Percentiles rank a stretch among this genome's conserved stretches.
Conservation (phyloP, 1,140 invertebrate genomes). For the Lordiphosa collinella region DNA sequence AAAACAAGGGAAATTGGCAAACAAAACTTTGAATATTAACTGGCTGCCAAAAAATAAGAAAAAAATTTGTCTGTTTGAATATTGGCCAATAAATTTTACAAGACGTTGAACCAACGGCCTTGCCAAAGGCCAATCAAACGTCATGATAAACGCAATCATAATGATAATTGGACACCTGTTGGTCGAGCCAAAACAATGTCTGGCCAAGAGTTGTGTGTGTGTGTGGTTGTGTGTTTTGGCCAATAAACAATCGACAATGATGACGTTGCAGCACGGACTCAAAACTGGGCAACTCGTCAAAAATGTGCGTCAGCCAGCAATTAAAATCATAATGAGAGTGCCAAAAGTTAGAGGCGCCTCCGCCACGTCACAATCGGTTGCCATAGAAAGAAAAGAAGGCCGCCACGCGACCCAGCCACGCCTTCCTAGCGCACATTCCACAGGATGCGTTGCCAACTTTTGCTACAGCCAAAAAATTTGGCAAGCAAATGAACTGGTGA, state of each 20-base stretch:
- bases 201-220: conserved; percentile 35
- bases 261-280: conserved; percentile 44
- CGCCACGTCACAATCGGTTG: conserved; percentile 29
- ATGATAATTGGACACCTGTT: conserved; percentile 68
- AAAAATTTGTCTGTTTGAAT: conserved; percentile 50
- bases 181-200: conserved; percentile 13
- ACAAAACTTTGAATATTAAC: conserved; percentile 67
- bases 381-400: conserved; percentile 17
- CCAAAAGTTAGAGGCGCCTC: conserved; percentile 60
- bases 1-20: conserved; percentile 63
- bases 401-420: conserved; percentile 39
- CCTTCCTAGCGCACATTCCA: conserved; percentile 40
- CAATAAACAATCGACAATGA: conserved; percentile 65
- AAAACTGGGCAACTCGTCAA: conserved; percentile 73
- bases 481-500: conserved; percentile 29
- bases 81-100: conserved; percentile 77
- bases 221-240: conserved; percentile 25
- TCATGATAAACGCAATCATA: conserved; percentile 59
- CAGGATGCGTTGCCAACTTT: conserved; percentile 70
- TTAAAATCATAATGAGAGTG: conserved; percentile 78
- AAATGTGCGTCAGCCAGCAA: conserved; percentile 76
- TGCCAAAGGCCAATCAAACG: conserved; percentile 71
- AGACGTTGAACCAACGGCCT: conserved; percentile 61
- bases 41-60: conserved; percentile 53
- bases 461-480: conserved; percentile 58